Base-by-base conservation (phyloP, 1,140 invertebrate genomes). In the Drosophila athabasca region DNA sequence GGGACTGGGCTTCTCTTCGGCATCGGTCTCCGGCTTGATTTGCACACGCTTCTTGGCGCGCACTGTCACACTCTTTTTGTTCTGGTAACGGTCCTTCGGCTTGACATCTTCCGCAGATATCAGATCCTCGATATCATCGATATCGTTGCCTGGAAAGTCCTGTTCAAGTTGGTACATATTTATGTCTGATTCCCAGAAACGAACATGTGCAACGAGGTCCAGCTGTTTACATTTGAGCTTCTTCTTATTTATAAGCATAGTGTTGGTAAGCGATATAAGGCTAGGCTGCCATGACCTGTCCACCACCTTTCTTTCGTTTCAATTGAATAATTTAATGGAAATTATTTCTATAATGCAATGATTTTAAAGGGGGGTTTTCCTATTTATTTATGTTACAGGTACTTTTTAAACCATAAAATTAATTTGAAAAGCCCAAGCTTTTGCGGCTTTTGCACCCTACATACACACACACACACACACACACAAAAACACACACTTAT, bases 121-220 rank as follows among this genome's bases (percentile, higher is more conserved):
- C 58, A 97, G 92, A 93, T 97, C 96, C 92, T 96, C 96, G 61
- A 96, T 96, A 92, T 97, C 96, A 59, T 91, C 91, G 46, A 92
- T 89, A 52, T 88, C 79, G 61, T 76, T 59, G 4, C 79, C 79
- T 1, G 79, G 75, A 1, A 88, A 65, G 43, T 89, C 61, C 35
- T 62, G 41, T 49, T 73, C 83, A 7, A 79, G 35, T 11, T 72
- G 65, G 39, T 52, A 59, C 78, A 78, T 87, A 11, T 43, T 68
- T 53, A 6, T 1, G 17, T 7, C 9, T 13, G 13, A 35, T 43
- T 2, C 41, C 53, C 3, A 11, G 31, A 19, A 19, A n/a, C n/a
- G 35, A 19, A 87, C 82, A 73, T 80, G 81, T 85, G 81, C 67
- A 22, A 4, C 7, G 31, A 11, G 2, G 15, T 24, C 51, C 79